phyloP scores from a whole-genome alignment of 2,113 vertebrate species.

The Phrynosoma blainvillii region DNA sequence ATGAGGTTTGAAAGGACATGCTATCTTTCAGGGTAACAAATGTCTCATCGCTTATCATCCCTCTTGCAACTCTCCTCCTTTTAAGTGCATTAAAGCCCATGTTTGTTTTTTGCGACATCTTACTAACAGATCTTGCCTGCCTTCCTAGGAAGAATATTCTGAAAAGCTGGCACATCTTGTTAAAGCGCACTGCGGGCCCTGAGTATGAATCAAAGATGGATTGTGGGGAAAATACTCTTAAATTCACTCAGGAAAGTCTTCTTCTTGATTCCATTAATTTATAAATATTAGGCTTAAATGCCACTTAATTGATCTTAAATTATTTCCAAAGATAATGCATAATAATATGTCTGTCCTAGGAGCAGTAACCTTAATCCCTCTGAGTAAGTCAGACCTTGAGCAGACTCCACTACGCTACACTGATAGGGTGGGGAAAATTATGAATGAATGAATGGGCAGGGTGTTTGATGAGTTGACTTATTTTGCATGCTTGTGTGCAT shows the following conservation, averaged over 20 bases:
- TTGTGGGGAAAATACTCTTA: constrained; percentile 54
- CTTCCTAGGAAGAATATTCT: constrained; percentile 70
- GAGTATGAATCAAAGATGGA: constrained; percentile 62
- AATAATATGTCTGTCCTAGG: constrained; percentile 82
- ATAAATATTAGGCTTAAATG: constrained; percentile 86
- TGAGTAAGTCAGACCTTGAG: constrained; percentile 78
- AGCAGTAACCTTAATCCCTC: constrained; percentile 81
- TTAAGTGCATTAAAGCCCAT: constrained; percentile 29
- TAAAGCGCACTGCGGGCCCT: constrained; percentile 64
- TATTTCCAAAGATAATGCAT: constrained; percentile 82
- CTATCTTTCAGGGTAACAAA: constrained; percentile 3
- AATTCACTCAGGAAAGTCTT: constrained; percentile 73
- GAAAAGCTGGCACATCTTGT: constrained; percentile 69
- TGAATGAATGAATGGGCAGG: constrained; percentile 69
- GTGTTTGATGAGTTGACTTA: constrained; percentile 66
- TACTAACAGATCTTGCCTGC: constrained; percentile 66
- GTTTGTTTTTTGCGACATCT: constrained; percentile 57
- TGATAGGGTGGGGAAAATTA: constrained; percentile 66
- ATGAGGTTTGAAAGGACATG: constrained; percentile 9
- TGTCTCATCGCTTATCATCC: constrained; percentile 13
- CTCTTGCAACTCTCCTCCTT: constrained; percentile 10
- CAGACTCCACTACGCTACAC: constrained; percentile 66
- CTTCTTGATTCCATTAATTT: constrained; percentile 84
- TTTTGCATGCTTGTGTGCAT: not conserved
- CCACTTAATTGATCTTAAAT: constrained; percentile 82